These are phyloP conservation scores for Intellagama lesueurii DNA, from an alignment of 2,797 vertebrate genomes.

Conservation along the genomic window DNA sequence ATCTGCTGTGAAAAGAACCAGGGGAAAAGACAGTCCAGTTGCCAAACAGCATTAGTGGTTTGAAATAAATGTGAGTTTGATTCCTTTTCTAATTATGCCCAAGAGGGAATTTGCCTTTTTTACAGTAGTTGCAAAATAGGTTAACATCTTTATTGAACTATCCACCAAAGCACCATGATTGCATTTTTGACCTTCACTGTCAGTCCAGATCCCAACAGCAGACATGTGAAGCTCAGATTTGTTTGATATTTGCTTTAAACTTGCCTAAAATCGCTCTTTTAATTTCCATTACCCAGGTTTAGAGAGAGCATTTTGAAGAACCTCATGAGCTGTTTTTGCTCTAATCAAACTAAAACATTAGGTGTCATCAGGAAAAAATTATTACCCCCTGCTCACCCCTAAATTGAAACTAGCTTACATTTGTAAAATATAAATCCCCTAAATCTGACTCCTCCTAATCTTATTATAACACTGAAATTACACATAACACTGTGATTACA, in stretches of 20 bases:
- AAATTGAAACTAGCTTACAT: not conserved
- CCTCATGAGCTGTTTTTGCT: no score
- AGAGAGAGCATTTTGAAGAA: no score
- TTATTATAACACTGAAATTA: constrained; percentile 1
- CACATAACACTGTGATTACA: not conserved
- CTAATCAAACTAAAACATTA: no score
- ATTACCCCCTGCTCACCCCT: not conserved
- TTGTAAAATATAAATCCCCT: not conserved
- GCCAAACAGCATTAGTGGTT: not conserved
- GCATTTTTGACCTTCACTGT: not conserved
- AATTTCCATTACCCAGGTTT: no score
- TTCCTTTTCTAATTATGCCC: not conserved
- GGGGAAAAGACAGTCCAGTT: not conserved
- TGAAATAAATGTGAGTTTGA: not conserved
- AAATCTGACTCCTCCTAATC: not conserved
- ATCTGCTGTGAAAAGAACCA: not conserved
- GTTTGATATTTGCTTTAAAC: not conserved
- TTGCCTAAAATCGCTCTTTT: no score
- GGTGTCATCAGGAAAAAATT: no score
- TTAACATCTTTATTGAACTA: no score
- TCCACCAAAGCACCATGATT: no score
- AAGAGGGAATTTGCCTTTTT: not conserved
- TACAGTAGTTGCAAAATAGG: no score
- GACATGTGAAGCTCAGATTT: not conserved
- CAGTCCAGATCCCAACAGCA: not conserved